Evolutionary conservation across 2,797 vertebrate genomes (phyloP).

Genomic region (Balearica regulorum): DNA sequence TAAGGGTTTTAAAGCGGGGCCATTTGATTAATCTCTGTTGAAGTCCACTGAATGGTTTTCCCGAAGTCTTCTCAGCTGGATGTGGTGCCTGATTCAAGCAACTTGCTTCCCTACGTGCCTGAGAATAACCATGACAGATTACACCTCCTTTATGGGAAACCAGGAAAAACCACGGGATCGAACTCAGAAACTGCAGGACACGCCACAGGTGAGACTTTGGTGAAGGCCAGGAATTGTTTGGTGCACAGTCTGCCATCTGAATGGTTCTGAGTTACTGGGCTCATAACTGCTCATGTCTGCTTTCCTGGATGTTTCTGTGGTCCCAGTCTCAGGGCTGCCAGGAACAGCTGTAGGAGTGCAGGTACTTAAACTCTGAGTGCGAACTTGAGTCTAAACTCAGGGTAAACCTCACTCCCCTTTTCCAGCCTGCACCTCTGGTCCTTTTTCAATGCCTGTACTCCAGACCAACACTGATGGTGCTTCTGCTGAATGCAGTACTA

Average conservation of each 20-base stretch:
- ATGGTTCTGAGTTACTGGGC: neutral
- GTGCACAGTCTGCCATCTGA: neutral
- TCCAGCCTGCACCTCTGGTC: neutral
- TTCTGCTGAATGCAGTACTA: neutral
- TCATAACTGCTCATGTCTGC: neutral
- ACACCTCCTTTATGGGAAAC: neutral
- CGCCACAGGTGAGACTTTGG: neutral
- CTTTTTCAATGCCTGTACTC: neutral
- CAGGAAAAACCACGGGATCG: neutral
- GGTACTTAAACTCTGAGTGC: neutral
- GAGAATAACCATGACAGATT: neutral
- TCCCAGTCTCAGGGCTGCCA: neutral
- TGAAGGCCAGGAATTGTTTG: neutral
- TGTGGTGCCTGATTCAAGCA: neutral
- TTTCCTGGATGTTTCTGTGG: neutral
- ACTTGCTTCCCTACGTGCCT: neutral
- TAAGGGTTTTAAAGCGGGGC: neutral
- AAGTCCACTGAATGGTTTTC: neutral
- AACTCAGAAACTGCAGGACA: neutral
- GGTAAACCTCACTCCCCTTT: neutral
- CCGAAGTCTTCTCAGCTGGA: neutral
- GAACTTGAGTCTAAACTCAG: neutral
- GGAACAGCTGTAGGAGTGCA: neutral
- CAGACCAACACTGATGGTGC: rapidly evolving
- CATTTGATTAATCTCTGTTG: neutral